Evolutionary conservation across 2,888 invertebrate species (phyloP).

Genomic region (Parapristionchus giblindavisi): DNA sequence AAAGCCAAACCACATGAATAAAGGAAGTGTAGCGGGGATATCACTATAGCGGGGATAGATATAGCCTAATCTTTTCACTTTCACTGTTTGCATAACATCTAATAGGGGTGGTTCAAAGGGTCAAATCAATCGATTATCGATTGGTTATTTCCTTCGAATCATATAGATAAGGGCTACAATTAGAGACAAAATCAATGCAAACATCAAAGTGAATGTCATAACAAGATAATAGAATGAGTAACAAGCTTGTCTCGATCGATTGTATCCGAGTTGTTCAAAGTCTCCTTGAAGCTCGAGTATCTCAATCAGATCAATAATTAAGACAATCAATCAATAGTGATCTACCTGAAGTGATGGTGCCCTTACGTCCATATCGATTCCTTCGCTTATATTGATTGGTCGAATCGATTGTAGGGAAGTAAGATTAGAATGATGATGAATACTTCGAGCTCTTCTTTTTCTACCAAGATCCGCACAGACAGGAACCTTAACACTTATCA

Average conservation of each 20-base stretch:
- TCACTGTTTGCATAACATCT: too few relatives aligned
- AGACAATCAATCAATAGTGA: too few relatives aligned
- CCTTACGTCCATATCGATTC: constrained; percentile 4
- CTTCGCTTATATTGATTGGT: too few relatives aligned
- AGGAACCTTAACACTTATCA: too few relatives aligned
- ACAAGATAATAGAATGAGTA: background rate
- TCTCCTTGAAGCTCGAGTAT: background rate
- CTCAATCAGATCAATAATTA: background rate
- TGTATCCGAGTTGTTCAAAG: background rate
- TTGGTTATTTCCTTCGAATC: background rate
- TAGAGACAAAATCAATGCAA: background rate
- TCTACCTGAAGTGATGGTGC: background rate
- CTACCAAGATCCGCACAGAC: background rate
- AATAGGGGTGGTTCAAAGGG: too few relatives aligned
- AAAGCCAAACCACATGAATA: too few relatives aligned
- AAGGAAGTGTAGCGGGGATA: too few relatives aligned
- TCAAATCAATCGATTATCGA: too few relatives aligned
- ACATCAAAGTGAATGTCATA: background rate
- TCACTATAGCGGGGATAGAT: too few relatives aligned
- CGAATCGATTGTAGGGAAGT: too few relatives aligned
- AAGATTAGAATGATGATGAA: background rate
- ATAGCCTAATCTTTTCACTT: too few relatives aligned
- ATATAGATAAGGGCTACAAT: background rate
- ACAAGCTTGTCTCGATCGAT: background rate
- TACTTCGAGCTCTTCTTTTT: background rate